Conservation (phyloP, 2,113 vertebrate species). For the Cebidichthys violaceus region DNA sequence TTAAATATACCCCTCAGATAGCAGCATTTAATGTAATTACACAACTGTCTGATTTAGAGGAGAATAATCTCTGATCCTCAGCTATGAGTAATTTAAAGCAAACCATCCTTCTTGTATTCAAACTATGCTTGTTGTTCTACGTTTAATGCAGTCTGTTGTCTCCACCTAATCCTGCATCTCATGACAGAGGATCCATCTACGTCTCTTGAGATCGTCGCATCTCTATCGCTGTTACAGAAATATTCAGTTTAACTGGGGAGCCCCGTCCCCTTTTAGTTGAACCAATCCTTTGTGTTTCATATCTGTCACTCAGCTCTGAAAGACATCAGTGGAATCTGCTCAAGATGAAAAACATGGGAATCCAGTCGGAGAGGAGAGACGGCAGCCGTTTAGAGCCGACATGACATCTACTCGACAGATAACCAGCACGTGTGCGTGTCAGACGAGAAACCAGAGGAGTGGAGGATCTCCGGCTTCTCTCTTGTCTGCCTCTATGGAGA, state of each 20-base stretch:
- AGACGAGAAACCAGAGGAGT: slow-evolving; percentile 66
- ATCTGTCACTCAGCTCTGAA: slow-evolving; percentile 70
- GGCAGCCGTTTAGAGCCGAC: slow-evolving; percentile 79
- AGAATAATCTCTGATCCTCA: slow-evolving; percentile 46
- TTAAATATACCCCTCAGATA: slow-evolving; percentile 69
- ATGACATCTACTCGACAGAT: slow-evolving; percentile 75
- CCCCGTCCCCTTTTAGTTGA: slow-evolving; percentile 34
- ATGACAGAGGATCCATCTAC: slow-evolving; percentile 63
- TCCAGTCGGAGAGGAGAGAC: slow-evolving; percentile 74
- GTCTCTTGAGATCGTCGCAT: slow-evolving; percentile 18
- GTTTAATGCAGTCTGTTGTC: slow-evolving; percentile 24
- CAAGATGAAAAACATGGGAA: slow-evolving; percentile 77
- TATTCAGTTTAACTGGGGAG: slow-evolving; percentile 42
- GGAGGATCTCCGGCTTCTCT: slow-evolving; percentile 50
- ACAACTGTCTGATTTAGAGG: slow-evolving; percentile 61
- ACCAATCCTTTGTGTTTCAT: slow-evolving; percentile 41
- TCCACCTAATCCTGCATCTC: slow-evolving; percentile 21
- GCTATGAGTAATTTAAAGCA: slow-evolving; percentile 44
- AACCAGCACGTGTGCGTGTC: slow-evolving; percentile 72
- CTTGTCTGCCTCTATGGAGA: slow-evolving; percentile 55
- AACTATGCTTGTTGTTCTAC: slow-evolving; percentile 34
- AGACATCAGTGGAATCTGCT: slow-evolving; percentile 67
- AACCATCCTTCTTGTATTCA: slow-evolving; percentile 44
- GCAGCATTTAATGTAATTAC: slow-evolving; percentile 62
- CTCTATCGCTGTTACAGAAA: slow-evolving; percentile 52